These are phyloP conservation scores for Macropus fuliginosus DNA, from an alignment of 2,797 vertebrate genomes.

Conservation along the genomic window DNA sequence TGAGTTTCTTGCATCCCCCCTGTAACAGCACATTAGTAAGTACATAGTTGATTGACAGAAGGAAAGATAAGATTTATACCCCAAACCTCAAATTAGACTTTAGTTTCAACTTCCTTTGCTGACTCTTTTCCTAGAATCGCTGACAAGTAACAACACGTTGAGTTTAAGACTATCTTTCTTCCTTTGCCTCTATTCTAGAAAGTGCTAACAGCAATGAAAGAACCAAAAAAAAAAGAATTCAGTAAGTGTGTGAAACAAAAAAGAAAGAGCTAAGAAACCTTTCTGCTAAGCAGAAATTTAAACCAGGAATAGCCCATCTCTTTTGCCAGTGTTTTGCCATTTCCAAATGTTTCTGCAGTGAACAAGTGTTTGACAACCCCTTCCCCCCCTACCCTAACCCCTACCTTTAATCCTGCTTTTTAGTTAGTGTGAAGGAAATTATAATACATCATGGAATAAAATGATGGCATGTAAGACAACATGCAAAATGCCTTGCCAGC, in stretches of 20 bases:
- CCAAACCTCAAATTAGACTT: background rate
- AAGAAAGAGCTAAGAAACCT: background rate
- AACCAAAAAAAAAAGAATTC: background rate
- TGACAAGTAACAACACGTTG: conserved; percentile 23
- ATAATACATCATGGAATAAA: background rate
- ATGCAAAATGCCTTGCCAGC: background rate
- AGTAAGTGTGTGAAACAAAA: background rate
- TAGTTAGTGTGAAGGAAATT: background rate
- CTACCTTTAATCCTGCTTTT: background rate
- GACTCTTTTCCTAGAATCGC: background rate
- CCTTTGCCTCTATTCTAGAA: background rate
- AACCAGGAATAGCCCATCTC: background rate
- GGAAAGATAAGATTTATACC: conserved; percentile 9
- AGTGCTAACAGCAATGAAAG: background rate
- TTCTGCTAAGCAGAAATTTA: no score
- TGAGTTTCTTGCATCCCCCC: background rate
- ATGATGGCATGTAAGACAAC: background rate
- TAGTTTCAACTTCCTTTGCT: background rate
- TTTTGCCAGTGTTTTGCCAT: background rate
- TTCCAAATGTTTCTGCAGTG: background rate
- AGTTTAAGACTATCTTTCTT: conserved; percentile 27
- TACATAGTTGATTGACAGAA: background rate
- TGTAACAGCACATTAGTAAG: background rate
- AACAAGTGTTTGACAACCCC: background rate
- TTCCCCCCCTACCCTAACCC: no score